Conservation (phyloP, 2,113 vertebrate genomes). For the Silurus meridionalis region DNA sequence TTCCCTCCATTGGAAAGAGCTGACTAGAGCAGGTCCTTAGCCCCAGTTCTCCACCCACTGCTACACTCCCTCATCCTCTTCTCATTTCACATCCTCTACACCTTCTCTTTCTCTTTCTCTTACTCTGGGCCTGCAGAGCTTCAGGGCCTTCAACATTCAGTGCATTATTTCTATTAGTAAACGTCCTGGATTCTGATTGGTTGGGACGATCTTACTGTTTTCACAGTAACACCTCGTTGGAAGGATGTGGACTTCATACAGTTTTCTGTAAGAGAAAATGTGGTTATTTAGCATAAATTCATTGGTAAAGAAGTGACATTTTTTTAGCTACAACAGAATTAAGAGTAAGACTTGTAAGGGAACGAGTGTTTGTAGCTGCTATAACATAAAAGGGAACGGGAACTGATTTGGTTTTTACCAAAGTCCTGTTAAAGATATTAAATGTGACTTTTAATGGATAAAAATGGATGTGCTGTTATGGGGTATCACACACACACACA, state of each 20-base stretch:
- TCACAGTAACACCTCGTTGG: neutral
- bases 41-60: conserved; percentile 71
- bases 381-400: neutral
- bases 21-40: conserved; percentile 61
- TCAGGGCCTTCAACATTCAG: neutral
- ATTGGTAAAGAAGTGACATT: neutral
- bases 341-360: neutral
- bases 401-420: neutral
- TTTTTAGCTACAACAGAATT: neutral
- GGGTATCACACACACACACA: too few species aligned
- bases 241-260: neutral
- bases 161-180: neutral
- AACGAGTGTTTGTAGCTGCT: neutral
- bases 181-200: neutral
- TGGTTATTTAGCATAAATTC: neutral
- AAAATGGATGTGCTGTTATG: too few species aligned
- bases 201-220: neutral
- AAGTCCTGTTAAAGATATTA: neutral
- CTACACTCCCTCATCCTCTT: conserved; percentile 62
- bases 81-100: conserved; percentile 58
- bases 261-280: neutral
- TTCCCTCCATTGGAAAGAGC: conserved; percentile 68
- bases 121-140: neutral
- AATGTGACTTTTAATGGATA: neutral
- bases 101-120: conserved; percentile 13